These are phyloP conservation scores for Megaceryle torquata DNA, from an alignment of 2,113 vertebrate species.

Conservation along the genomic window DNA sequence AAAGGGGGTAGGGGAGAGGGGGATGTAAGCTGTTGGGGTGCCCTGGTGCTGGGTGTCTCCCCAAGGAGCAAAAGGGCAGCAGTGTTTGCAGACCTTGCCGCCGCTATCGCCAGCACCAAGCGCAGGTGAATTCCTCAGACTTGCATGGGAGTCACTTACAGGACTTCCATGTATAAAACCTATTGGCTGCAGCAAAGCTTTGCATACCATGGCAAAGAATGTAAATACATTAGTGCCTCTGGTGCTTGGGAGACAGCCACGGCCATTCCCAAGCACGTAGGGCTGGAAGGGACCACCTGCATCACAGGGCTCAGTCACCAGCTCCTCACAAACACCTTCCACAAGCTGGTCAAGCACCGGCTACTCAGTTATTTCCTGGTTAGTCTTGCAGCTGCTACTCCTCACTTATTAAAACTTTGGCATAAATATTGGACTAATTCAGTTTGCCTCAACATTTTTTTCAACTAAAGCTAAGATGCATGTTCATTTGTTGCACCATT, in stretches of 20 bases:
- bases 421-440: not conserved
- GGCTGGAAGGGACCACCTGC: constrained; percentile 27
- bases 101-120: fast-evolving
- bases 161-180: not conserved
- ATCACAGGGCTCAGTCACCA: not conserved
- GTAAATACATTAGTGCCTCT: not conserved
- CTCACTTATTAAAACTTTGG: not conserved
- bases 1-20: not conserved
- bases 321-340: constrained; percentile 45
- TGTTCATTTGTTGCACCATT: not conserved
- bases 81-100: not conserved
- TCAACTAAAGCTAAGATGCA: not conserved
- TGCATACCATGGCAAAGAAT: not conserved
- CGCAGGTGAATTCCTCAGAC: not conserved
- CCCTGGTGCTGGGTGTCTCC: not conserved
- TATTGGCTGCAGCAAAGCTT: not conserved
- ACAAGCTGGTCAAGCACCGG: not conserved
- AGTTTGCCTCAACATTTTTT: not conserved
- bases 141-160: not conserved
- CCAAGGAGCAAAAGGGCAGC: fast-evolving
- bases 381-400: constrained; percentile 30
- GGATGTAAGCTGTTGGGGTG: not conserved
- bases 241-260: not conserved
- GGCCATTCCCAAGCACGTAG: not conserved
- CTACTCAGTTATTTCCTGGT: not conserved